Percentiles rank a stretch among this genome's conserved stretches.
These are phyloP conservation scores for Drosophila triauraria DNA, from an alignment of 1,140 invertebrate species.

Conservation along the genomic window DNA sequence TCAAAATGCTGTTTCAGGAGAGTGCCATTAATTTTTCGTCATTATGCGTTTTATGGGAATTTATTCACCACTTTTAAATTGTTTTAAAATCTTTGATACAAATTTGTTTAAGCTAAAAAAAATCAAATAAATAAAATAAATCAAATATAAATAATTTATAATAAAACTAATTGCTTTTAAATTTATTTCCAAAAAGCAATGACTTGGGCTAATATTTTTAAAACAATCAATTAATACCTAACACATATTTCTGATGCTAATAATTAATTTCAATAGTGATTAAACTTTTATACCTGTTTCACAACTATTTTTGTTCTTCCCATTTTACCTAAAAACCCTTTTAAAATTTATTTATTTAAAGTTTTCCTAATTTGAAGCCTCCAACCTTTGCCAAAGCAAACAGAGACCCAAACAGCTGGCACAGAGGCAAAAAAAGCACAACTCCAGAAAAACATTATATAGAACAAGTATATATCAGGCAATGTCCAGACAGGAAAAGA, in stretches of 20 bases:
- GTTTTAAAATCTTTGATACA: too few relatives aligned
- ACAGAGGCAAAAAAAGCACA: constrained; percentile 21
- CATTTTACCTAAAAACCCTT: neutral
- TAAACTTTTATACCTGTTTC: too few relatives aligned
- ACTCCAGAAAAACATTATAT: constrained; percentile 24
- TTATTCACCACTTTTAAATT: too few relatives aligned
- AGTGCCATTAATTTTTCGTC: too few relatives aligned
- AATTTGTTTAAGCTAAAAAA: too few relatives aligned
- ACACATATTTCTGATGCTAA: neutral
- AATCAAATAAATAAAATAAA: too few relatives aligned
- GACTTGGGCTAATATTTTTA: too few relatives aligned
- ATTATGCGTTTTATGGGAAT: too few relatives aligned
- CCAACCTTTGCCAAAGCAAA: constrained; percentile 68
- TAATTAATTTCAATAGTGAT: neutral
- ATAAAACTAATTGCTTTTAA: too few relatives aligned
- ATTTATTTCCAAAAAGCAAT: too few relatives aligned
- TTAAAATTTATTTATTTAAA: constrained; percentile 5
- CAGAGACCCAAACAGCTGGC: constrained; percentile 42
- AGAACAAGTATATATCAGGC: constrained; percentile 50
- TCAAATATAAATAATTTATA: too few relatives aligned
- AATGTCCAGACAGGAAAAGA: constrained; percentile 54
- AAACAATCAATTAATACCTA: neutral
- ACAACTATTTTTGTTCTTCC: neutral
- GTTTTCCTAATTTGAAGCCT: constrained; percentile 58
- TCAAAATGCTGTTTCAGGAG: too few relatives aligned